phyloP scores from a whole-genome alignment of 2,888 invertebrate genomes.

The Chymomyza procnemis region DNA sequence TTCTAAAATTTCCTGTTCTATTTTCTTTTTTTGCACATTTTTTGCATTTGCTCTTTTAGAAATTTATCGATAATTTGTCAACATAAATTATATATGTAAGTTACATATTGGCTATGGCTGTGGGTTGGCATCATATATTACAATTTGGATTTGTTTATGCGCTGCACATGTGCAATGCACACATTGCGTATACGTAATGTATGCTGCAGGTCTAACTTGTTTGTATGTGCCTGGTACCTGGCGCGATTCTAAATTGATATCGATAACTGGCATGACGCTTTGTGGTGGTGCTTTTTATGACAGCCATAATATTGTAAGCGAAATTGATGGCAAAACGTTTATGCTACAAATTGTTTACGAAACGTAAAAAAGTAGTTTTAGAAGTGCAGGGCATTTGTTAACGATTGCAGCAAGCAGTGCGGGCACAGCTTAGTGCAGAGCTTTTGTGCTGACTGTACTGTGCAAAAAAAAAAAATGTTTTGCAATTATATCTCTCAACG shows the following conservation, averaged over 20 bases:
- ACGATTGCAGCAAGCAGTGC: not conserved
- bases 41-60: slow-evolving; percentile 5
- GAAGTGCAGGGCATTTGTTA: not conserved
- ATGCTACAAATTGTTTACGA: not conserved
- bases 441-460: too few species aligned
- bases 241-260: not conserved
- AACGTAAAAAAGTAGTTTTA: not conserved
- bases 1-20: not conserved
- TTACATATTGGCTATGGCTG: slow-evolving; percentile 19
- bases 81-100: slow-evolving; percentile 33
- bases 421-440: too few species aligned
- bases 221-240: not conserved
- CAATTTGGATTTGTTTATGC: not conserved
- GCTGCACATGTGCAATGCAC: not conserved
- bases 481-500: too few species aligned
- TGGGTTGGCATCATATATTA: slow-evolving; percentile 16
- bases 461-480: too few species aligned
- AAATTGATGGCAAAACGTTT: not conserved
- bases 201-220: not conserved
- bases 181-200: not conserved
- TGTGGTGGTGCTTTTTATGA: not conserved
- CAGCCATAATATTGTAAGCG: not conserved
- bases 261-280: not conserved
- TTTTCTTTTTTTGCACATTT: slow-evolving; percentile 9
- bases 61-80: slow-evolving; percentile 63